These are phyloP conservation scores for Cynaeus angustus DNA, from an alignment of 2,888 invertebrate genomes.

Conservation along the genomic window DNA sequence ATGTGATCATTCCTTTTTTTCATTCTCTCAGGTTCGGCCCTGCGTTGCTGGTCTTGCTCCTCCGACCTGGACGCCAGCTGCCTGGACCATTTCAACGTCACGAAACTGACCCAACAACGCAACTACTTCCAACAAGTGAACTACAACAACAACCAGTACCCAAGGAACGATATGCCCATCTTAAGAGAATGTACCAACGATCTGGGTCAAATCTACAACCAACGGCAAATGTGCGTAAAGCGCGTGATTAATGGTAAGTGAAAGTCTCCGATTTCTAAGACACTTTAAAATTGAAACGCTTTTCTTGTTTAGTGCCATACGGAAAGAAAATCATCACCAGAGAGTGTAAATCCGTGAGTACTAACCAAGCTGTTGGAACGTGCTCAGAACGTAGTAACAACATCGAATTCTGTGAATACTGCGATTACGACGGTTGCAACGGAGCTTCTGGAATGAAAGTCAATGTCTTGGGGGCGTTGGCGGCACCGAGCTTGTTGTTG, in stretches of 20 bases:
- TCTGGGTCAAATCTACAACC: slow-evolving; percentile 42
- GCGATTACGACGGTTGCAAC: slow-evolving; percentile 82
- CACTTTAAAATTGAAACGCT: neutral
- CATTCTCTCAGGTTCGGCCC: slow-evolving; percentile 75
- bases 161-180: slow-evolving; percentile 40
- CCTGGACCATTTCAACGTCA: slow-evolving; percentile 81
- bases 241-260: slow-evolving; percentile 45
- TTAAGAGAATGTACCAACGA: slow-evolving; percentile 35
- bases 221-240: slow-evolving; percentile 46
- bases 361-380: slow-evolving; percentile 72
- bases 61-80: slow-evolving; percentile 82
- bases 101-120: slow-evolving; percentile 63
- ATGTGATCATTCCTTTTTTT: neutral
- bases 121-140: slow-evolving; percentile 51
- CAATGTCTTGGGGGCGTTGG: slow-evolving; percentile 68
- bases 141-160: slow-evolving; percentile 38
- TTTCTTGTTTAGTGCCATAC: slow-evolving; percentile 71
- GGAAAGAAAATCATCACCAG: slow-evolving; percentile 74
- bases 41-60: slow-evolving; percentile 86
- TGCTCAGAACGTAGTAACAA: slow-evolving; percentile 24
- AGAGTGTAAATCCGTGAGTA: slow-evolving; percentile 77
- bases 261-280: slow-evolving; percentile 11
- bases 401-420: slow-evolving; percentile 79
- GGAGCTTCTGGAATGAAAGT: slow-evolving; percentile 73
- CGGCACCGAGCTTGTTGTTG: slow-evolving; percentile 56